These are phyloP conservation scores for Synergus itoensis DNA, from an alignment of 2,888 invertebrate genomes.

Conservation along the genomic window DNA sequence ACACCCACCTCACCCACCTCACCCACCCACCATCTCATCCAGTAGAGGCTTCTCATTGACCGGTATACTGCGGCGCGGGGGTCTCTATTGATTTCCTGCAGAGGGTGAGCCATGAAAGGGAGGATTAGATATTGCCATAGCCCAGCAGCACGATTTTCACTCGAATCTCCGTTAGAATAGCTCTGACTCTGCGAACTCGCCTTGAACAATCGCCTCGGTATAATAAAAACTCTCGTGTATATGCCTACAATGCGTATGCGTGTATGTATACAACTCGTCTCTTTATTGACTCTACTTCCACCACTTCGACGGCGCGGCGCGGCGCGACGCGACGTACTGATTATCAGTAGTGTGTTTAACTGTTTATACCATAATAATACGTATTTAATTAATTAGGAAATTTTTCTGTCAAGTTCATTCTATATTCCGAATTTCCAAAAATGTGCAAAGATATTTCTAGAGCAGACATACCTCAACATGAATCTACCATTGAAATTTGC, in stretches of 20 bases:
- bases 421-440: background rate
- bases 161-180: slow-evolving; percentile 20
- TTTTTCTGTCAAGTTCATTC: background rate
- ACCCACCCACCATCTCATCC: slow-evolving; percentile 48
- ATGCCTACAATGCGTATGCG: background rate
- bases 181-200: slow-evolving; percentile 17
- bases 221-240: slow-evolving; percentile 18
- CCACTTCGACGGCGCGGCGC: background rate
- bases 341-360: slow-evolving; percentile 4
- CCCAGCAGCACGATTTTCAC: slow-evolving; percentile 17
- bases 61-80: slow-evolving; percentile 59
- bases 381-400: background rate
- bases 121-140: slow-evolving; percentile 41
- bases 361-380: background rate
- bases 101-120: slow-evolving; percentile 53
- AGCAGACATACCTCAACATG: no score
- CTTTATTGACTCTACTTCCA: slow-evolving; percentile 34
- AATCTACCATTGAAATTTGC: no score
- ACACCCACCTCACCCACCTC: slow-evolving; percentile 55
- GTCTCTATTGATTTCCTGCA: slow-evolving; percentile 64
- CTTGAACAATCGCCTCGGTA: slow-evolving; percentile 24
- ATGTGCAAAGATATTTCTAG: background rate
- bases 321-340: background rate
- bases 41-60: slow-evolving; percentile 56
- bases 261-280: background rate